Conservation (phyloP, 1,140 invertebrate genomes). For the Drosophila bipectinata region DNA sequence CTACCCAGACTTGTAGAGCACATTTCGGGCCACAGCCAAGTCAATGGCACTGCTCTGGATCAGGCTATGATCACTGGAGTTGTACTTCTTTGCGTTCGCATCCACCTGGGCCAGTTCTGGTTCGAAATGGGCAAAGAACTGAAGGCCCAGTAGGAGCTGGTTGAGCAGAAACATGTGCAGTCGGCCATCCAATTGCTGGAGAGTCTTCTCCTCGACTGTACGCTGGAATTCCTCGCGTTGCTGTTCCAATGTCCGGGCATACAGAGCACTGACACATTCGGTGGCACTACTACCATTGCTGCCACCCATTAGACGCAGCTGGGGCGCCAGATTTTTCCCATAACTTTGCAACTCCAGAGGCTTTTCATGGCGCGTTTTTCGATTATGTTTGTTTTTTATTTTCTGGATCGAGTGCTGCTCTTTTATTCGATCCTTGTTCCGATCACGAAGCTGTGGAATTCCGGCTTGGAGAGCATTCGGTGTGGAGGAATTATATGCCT, state of each 20-base stretch:
- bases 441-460: constrained; percentile 15
- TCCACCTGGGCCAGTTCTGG: constrained; percentile 76
- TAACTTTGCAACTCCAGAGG: neutral
- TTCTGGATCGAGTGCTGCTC: constrained; percentile 65
- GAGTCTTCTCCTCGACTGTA: constrained; percentile 83
- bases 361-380: constrained; percentile 33
- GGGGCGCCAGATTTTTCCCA: constrained; percentile 1
- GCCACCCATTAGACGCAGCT: constrained; percentile 57
- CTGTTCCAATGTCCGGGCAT: constrained; percentile 55
- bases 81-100: constrained; percentile 67
- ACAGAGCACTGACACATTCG: constrained; percentile 52
- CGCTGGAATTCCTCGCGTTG: constrained; percentile 65
- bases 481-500: constrained; percentile 10
- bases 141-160: constrained; percentile 89
- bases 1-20: constrained; percentile 67
- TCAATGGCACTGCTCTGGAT: constrained; percentile 87
- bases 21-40: constrained; percentile 84
- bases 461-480: constrained; percentile 63
- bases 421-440: constrained; percentile 44
- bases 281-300: constrained; percentile 69
- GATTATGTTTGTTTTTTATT: constrained; percentile 61
- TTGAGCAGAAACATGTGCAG: constrained; percentile 90
- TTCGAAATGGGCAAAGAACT: constrained; percentile 92
- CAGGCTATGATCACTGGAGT: constrained; percentile 85
- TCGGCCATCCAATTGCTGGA: constrained; percentile 86